phyloP scores from a whole-genome alignment of 2,113 vertebrate species.

The Rutilus rutilus region DNA sequence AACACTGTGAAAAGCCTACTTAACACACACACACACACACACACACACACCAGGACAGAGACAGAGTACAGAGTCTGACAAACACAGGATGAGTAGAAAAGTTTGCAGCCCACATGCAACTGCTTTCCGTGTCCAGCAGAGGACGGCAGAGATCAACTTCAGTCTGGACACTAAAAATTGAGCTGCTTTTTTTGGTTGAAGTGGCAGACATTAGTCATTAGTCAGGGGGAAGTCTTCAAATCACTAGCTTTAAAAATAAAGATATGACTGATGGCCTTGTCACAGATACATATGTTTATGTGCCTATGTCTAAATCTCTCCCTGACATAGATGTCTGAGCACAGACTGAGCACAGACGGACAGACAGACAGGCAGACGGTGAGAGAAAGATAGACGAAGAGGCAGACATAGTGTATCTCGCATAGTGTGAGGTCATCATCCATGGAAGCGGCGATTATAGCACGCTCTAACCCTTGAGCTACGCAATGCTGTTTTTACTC shows the following conservation, averaged over 20 bases:
- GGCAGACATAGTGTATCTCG: conserved; percentile 68
- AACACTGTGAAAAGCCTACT: conserved; percentile 10
- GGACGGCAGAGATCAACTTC: conserved; percentile 42
- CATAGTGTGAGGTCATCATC: conserved; percentile 72
- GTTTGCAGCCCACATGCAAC: not conserved
- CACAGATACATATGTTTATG: conserved; percentile 72
- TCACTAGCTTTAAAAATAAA: conserved; percentile 73
- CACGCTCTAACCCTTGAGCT: conserved; percentile 55
- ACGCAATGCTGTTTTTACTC: conserved; percentile 38
- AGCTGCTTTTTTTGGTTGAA: conserved; percentile 58
- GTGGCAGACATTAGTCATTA: conserved; percentile 61
- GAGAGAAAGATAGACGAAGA: conserved; percentile 64
- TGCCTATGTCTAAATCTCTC: conserved; percentile 71
- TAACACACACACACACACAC: conserved; percentile 4
- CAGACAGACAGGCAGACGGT: conserved; percentile 57
- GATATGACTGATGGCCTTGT: conserved; percentile 65
- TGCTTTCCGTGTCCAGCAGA: conserved; percentile 48
- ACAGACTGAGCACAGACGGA: conserved; percentile 45
- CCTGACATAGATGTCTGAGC: conserved; percentile 62
- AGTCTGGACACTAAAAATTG: conserved; percentile 43
- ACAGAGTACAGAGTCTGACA: not conserved
- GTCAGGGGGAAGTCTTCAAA: conserved; percentile 66
- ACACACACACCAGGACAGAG: not conserved
- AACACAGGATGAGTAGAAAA: not conserved
- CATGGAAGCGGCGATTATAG: conserved; percentile 72